phyloP scores from a whole-genome alignment of 2,797 vertebrate genomes.

The Podarcis siculus region DNA sequence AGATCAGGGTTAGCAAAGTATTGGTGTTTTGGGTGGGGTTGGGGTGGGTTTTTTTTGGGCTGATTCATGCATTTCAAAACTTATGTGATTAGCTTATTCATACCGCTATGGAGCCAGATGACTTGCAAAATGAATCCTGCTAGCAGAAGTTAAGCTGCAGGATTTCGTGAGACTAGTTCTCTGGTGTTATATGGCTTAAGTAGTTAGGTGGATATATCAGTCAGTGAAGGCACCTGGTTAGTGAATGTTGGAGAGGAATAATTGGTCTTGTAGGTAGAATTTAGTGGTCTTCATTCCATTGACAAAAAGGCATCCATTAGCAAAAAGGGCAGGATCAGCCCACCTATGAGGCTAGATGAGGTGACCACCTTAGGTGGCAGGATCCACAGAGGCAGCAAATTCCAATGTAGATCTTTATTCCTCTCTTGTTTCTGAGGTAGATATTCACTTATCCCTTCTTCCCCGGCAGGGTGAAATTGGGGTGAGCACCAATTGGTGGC shows the following conservation, averaged over 20 bases:
- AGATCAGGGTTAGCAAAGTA: no score
- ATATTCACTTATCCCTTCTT: no score
- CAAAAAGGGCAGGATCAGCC: not conserved
- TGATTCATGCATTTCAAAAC: not conserved
- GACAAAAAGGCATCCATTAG: not conserved
- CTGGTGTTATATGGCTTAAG: not conserved
- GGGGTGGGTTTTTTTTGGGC: no score
- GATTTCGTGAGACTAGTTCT: not conserved
- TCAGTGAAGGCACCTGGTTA: not conserved
- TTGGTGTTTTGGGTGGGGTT: no score
- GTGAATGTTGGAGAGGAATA: not conserved
- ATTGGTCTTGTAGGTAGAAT: not conserved
- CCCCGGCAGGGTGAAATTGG: no score
- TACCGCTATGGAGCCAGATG: not conserved
- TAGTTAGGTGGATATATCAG: not conserved
- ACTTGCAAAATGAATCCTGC: not conserved
- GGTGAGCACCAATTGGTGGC: no score
- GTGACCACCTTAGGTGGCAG: no score
- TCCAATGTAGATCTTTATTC: no score
- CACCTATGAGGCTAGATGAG: no score
- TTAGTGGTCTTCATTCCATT: not conserved
- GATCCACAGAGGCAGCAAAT: no score
- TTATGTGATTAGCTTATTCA: not conserved
- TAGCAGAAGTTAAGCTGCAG: not conserved
- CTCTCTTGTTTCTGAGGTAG: no score